These are phyloP conservation scores for Salvelinus fontinalis DNA, from an alignment of 2,113 vertebrate species.

Conservation along the genomic window DNA sequence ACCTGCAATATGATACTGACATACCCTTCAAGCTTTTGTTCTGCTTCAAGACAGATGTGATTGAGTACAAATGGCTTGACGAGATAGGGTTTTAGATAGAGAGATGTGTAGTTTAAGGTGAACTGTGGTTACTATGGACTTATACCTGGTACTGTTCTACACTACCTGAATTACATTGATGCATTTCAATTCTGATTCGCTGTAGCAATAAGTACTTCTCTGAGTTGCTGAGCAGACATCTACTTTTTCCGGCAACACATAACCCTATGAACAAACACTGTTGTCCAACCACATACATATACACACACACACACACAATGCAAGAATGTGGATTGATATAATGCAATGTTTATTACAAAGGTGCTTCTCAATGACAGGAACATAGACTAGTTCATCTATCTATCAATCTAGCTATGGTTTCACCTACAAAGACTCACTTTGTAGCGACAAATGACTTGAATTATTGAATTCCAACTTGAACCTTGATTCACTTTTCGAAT, in stretches of 20 bases:
- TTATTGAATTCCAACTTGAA: slow-evolving; percentile 24
- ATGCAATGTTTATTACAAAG: slow-evolving; percentile 36
- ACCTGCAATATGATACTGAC: slow-evolving; percentile 41
- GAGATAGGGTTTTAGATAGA: neutral
- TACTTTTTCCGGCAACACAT: slow-evolving; percentile 7
- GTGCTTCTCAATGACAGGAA: slow-evolving; percentile 27
- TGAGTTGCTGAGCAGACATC: slow-evolving; percentile 31
- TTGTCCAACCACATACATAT: neutral
- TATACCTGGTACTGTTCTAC: neutral
- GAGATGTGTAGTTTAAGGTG: neutral
- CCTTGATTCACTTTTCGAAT: slow-evolving; percentile 45
- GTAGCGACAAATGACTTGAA: slow-evolving; percentile 14
- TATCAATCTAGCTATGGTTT: neutral
- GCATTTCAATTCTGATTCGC: slow-evolving; percentile 15
- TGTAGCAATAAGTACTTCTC: slow-evolving; percentile 64
- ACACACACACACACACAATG: slow-evolving; percentile 1
- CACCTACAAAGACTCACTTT: neutral
- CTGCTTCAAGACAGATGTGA: neutral
- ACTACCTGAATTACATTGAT: neutral
- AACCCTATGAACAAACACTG: neutral
- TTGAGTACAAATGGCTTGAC: neutral
- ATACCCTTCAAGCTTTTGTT: slow-evolving; percentile 30
- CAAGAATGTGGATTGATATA: slow-evolving; percentile 11
- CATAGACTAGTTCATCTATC: neutral
- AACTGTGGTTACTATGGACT: neutral